Evolutionary conservation across 2,888 invertebrate genomes (phyloP), one percentile per base, ranked within the genome.

Genomic region (Argyresthia goedartella): DNA sequence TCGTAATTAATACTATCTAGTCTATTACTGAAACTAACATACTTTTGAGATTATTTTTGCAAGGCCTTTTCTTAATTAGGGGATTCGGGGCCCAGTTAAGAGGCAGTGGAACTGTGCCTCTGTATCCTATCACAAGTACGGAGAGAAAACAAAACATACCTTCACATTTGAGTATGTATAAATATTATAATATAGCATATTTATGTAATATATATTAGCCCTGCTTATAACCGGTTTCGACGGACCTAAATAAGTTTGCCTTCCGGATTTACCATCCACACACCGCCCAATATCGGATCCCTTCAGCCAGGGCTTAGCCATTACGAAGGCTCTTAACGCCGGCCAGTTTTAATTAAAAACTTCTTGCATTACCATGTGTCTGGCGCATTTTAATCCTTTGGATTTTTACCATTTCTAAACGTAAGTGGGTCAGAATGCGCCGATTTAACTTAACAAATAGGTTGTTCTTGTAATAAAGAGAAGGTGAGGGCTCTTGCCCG

Each of bases 311-410:
- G 81, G 81, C 81, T 82, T 79, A 75, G 75, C 81, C 74, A 81
- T 84, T 84, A 82, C 79, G 74, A 75, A 81, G 82, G 82, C 85
- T 85, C 85, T 85, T 86, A 82, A 76, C 84, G 73, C 69, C 76
- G 73, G 73, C 72, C 80, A 77, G 77, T 81, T 86, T 86, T 86
- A 86, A 86, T 86, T 86, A 86, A 86, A 86, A 85, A 85, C 85
- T 86, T 85, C 85, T 82, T 82, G 73, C 82, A 82, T 82, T 84
- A 84, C 74, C 84, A 79, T 81, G 79, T 77, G 77, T 76, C 75
- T 73, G 74, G 67, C 74, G 74, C 73, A 70, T 73, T 69, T 73
- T 78, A 78, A 80, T 77, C 76, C 75, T 48, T 52, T 36, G 35
- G 11, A 36, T 49, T 51, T 16, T 25, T 44, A 50, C 50, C 45